Evolutionary conservation across 2,888 invertebrate species (phyloP).

Genomic region (Hirtodrosophila cameraria): DNA sequence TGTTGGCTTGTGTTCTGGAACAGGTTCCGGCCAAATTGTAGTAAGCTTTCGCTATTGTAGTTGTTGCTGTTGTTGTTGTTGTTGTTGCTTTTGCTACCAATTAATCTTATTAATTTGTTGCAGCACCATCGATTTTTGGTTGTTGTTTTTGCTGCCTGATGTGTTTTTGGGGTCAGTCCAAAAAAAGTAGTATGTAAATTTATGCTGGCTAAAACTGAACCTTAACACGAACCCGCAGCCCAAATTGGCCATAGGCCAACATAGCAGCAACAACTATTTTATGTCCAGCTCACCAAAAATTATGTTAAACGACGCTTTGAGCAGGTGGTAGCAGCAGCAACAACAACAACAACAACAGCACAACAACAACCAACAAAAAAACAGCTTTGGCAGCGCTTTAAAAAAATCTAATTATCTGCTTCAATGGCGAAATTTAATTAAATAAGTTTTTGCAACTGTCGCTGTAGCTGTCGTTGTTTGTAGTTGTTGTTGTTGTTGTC

Average conservation of each 20-base stretch:
- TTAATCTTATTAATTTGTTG: slow-evolving; percentile 74
- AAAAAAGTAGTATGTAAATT: slow-evolving; percentile 61
- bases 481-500: slow-evolving; percentile 14
- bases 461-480: slow-evolving; percentile 10
- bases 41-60: slow-evolving; percentile 7
- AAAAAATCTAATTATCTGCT: slow-evolving; percentile 73
- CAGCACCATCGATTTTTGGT: slow-evolving; percentile 63
- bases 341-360: slow-evolving; percentile 11
- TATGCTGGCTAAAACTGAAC: slow-evolving; percentile 52
- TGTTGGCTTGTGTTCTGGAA: not conserved
- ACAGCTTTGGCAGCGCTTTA: slow-evolving; percentile 30
- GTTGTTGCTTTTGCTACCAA: slow-evolving; percentile 48
- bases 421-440: slow-evolving; percentile 73
- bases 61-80: slow-evolving; percentile 2
- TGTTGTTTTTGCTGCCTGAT: not conserved
- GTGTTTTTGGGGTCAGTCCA: slow-evolving; percentile 2
- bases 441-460: slow-evolving; percentile 68
- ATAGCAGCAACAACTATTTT: slow-evolving; percentile 51
- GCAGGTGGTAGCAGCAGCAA: slow-evolving; percentile 22
- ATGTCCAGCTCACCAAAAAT: slow-evolving; percentile 41
- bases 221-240: slow-evolving; percentile 39
- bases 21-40: slow-evolving; percentile 3
- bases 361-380: slow-evolving; percentile 13
- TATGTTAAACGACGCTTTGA: slow-evolving; percentile 40
- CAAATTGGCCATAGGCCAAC: slow-evolving; percentile 38